A percentile compares a stretch with the other conserved stretches of the same genome.
These are phyloP conservation scores for Enteromius trimaculatus DNA, from an alignment of 2,797 vertebrate genomes.

Conservation along the genomic window DNA sequence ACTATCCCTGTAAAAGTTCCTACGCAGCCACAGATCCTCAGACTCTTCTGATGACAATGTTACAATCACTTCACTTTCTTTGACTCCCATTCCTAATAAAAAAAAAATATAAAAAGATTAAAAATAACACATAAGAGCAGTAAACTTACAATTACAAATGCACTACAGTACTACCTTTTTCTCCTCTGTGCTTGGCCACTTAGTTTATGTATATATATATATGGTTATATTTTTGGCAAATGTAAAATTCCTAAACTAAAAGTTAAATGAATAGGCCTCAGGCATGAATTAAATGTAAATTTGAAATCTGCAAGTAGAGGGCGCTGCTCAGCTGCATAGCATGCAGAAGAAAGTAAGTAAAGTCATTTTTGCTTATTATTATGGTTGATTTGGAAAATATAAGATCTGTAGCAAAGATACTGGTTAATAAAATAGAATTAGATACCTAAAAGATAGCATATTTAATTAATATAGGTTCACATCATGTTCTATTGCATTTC, in stretches of 20 bases:
- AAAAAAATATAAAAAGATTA: neutral
- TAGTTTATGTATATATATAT: neutral
- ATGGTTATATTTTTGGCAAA: neutral
- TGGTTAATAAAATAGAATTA: neutral
- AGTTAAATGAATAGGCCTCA: no score
- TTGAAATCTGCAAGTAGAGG: neutral
- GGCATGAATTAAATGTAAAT: neutral
- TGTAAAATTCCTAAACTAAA: no score
- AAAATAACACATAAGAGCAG: neutral
- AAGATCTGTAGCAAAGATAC: neutral
- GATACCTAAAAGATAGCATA: neutral
- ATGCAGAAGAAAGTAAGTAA: neutral
- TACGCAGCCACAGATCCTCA: constrained; percentile 9
- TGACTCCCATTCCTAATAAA: constrained; percentile 93
- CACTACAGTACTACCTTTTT: neutral
- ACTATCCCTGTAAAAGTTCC: neutral
- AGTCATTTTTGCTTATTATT: neutral
- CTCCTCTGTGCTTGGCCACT: neutral
- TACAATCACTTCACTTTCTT: constrained; percentile 86
- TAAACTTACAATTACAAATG: no score
- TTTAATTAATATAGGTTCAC: neutral
- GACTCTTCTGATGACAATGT: constrained; percentile 5
- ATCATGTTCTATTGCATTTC: neutral
- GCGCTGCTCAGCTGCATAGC: no score
- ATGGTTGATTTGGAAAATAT: neutral